Base-by-base conservation (phyloP, 2,113 vertebrate genomes). In the Suncus etruscus region DNA sequence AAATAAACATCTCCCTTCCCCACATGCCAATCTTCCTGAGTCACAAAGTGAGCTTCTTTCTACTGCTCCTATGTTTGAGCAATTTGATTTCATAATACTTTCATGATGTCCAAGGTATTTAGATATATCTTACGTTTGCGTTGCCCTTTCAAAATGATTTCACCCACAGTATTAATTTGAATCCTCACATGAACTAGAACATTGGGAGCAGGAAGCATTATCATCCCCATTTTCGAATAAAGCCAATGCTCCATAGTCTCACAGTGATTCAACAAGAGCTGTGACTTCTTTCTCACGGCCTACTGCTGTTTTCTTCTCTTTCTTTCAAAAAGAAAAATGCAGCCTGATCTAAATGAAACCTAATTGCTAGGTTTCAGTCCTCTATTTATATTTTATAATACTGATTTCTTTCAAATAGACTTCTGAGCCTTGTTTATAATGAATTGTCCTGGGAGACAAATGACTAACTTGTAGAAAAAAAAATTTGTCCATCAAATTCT, bases 361-460 rank as follows among this genome's bases (percentile, higher is more conserved):
- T 94, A 92, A 92, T 91, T 90, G 18, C 86, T 87, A 24, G 90
- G n/a, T 70, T 87, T 79, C 31, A 51, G 63, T 76, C 51, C 79
- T 72, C 8, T 94, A 94, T 93, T 95, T 95, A 86, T 93, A 79
- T 90, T 94, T 86, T 85, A 87, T 92, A 81, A 94, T 73, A 66
- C 75, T 89, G 83, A 95, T 87, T 91, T 89, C 79, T 89, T 90
- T 92, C 79, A 81, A 31, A 91, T 79, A 83, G 87, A 93, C 75
- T 94, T 90, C 76, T 85, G 65, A 87, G 84, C 70, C 70, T 90
- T 61, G 70, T 32, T 73, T 45, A 16, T 88, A 85, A 65, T 90
- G 87, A 87, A 84, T 91, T 94, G 61, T 89, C 86, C 85, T 47
- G 22, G 79, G 83, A 91, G 79, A 76, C 86, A 94, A 94, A 94